Conservation (phyloP, 2,888 invertebrate species). For the Ditula angustiorana region DNA sequence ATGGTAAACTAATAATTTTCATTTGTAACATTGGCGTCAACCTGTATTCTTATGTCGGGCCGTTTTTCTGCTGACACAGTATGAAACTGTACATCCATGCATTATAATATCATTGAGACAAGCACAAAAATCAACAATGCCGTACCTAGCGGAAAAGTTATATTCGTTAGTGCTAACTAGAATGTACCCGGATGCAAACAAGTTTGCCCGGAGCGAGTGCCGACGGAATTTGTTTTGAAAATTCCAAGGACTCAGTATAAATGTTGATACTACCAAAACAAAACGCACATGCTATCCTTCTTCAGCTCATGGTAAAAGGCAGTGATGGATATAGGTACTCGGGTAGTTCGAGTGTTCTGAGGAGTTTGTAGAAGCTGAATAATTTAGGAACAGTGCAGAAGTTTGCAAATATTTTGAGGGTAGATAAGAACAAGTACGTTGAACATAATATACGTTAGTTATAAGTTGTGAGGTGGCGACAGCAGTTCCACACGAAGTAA, state of each 20-base stretch:
- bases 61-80: too few relatives aligned
- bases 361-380: not conserved
- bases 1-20: too few relatives aligned
- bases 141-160: conserved; percentile 8
- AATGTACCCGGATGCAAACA: conserved; percentile 13
- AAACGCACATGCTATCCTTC: not conserved
- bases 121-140: conserved; percentile 4
- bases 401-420: conserved; percentile 18
- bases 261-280: not conserved
- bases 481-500: not conserved
- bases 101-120: too few relatives aligned
- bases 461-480: not conserved
- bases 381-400: conserved; percentile 11
- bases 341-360: not conserved
- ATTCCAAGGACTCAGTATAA: not conserved
- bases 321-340: not conserved
- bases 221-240: conserved; percentile 10
- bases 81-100: too few relatives aligned
- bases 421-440: not conserved
- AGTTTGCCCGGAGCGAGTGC: not conserved
- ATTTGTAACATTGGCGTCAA: too few relatives aligned
- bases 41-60: too few relatives aligned
- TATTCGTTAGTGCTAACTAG: conserved; percentile 23
- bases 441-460: not conserved
- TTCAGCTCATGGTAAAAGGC: not conserved